Evolutionary conservation across 1,140 invertebrate genomes (phyloP), one percentile per base, ranked within the genome.

Genomic region (Zaprionus nigranus): DNA sequence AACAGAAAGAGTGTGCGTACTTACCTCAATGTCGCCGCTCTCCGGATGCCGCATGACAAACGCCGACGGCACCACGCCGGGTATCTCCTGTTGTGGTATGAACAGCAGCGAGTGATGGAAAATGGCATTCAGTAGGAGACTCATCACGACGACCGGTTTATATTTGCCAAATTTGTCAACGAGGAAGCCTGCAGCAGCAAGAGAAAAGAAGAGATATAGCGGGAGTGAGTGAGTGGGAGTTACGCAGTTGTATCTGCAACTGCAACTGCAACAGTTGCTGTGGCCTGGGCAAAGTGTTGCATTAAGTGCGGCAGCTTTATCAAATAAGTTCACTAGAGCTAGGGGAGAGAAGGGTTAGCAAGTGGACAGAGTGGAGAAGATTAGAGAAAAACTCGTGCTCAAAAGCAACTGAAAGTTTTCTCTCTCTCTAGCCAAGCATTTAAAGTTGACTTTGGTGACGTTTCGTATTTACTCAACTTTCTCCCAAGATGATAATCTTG

Each of bases 121-220:
- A 22, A 95, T 93, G 28, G 95, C 96, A 91, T 96, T 96, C 61
- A 96, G 92, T 49, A 96, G 93, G 57, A 97, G 94, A 69, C 96
- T 95, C 65, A 96, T 94, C 78, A 97, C 95, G 46, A 97, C 94
- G 15, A 97, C 96, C 5, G 95, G 94, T 90, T 97, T 97, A 85
- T 97, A 97, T 92, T 96, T 95, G 53, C 96, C 96, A 86, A 97
- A 96, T 92, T 96, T 96, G 92, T 97, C 96, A 72, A 97, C 96
- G 69, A 97, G 92, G 93, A 96, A 96, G 80, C 96, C 96, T 96
- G 71, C 43, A 75, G 53, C 26, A 28, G 51, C 63, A 36, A 30
- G 15, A 65, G 22, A 68, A 9, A 72, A 20, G 36, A 30, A 22
- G 1, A 61, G 68, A 54, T 46, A 17, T 26, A 61, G 24, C 49